Evolutionary conservation across 2,113 vertebrate genomes (phyloP), one percentile per base, ranked within the genome.

Genomic region (Forbesichthys agassizii): DNA sequence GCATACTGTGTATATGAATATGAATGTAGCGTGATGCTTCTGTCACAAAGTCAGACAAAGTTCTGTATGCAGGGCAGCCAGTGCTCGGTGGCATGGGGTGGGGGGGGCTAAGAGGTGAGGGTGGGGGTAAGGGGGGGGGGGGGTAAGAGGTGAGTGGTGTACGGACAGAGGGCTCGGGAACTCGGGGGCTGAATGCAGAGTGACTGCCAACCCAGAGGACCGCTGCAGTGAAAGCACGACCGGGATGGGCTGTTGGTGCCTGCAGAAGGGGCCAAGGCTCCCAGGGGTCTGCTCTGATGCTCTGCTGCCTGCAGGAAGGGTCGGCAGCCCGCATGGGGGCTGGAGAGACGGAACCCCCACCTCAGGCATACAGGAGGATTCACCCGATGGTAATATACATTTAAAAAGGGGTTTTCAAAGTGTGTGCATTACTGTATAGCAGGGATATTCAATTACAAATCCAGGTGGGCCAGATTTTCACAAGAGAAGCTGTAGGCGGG

Each of bases 51-150:
- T 64, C 65, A 33, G 11, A 27, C 47, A 58, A 53, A 49, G 51
- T 68, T 88, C 82, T 78, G 85, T 84, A 88, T 88, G 85, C 87
- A 85, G 83, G 71, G 71, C 70, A 75, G 85, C 69, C 6, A 53
- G 80, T 68, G 14, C 68, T 46, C 75, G 61, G 13, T 10, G 64
- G 14, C 16, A 55, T 33, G 11, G 64, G 67, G 75, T 70, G 72
- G 5, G 48, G 65, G 68, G 52, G 68, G 36, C 14, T 13, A 14
- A 16, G 14, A 16, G 18, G 13, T 5, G 53, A 54, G 53, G 14
- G 53, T n/a, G 53, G 14, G 53, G 18, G 53, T 5, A 18, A 20
- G 48, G 48, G 63, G 47, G 68, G 52, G 68, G 36, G 46, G 11
- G 16, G 10, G 11, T 18, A 11, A 4, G 61, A 49, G 48, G 16